Conservation (phyloP, 2,113 vertebrate genomes). For the Diadophis punctatus region DNA sequence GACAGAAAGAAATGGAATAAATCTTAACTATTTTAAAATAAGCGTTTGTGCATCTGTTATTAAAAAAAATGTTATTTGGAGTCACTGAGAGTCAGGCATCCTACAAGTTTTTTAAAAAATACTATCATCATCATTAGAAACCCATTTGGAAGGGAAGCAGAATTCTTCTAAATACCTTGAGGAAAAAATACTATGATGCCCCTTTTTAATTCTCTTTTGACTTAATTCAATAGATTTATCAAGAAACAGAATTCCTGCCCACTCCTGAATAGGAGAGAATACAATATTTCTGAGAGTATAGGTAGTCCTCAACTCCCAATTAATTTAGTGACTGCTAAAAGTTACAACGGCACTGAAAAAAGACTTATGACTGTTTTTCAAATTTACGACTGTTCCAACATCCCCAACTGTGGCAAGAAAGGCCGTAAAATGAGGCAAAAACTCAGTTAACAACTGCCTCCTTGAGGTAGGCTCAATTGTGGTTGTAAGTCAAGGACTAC, state of each 20-base stretch:
- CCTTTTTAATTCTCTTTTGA: background rate
- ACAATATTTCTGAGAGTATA: background rate
- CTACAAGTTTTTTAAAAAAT: background rate
- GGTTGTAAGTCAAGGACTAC: background rate
- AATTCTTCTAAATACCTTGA: background rate
- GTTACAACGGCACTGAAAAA: background rate
- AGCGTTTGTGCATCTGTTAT: background rate
- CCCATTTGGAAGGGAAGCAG: background rate
- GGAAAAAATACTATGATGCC: no score
- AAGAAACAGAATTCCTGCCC: background rate
- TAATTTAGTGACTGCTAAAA: background rate
- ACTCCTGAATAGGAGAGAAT: background rate
- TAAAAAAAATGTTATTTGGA: background rate
- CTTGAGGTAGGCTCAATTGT: background rate
- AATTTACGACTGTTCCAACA: background rate
- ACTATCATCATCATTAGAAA: background rate
- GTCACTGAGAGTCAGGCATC: background rate
- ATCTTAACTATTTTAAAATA: background rate
- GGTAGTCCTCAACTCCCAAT: background rate
- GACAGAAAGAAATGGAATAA: background rate
- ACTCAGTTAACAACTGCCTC: background rate
- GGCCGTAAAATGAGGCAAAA: no score
- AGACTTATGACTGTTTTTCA: background rate
- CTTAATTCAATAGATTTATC: background rate
- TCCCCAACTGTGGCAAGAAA: background rate